Conservation (phyloP, 2,888 invertebrate species). For the Mellilla xanthometata region DNA sequence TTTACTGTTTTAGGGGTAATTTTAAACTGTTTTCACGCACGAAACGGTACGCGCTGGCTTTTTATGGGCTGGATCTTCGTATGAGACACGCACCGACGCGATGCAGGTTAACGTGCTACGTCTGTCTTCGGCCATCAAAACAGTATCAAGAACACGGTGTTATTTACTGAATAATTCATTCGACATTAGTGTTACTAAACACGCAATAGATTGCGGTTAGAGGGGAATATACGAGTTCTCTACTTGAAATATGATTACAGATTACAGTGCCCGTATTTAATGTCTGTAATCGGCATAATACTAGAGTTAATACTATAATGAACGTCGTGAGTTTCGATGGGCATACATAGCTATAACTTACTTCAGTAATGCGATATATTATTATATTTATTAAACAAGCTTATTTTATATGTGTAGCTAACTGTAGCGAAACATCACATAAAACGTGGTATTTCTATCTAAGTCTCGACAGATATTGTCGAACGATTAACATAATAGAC, state of each 20-base stretch:
- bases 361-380: slow-evolving; percentile 50
- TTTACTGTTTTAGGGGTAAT: slow-evolving; percentile 66
- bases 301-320: slow-evolving; percentile 34
- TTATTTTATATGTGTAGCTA: slow-evolving; percentile 45
- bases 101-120: slow-evolving; percentile 60
- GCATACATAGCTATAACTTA: slow-evolving; percentile 55
- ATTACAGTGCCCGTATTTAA: slow-evolving; percentile 38
- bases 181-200: slow-evolving; percentile 67
- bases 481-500: no score
- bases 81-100: slow-evolving; percentile 69
- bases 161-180: slow-evolving; percentile 72
- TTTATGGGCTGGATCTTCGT: slow-evolving; percentile 50
- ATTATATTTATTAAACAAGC: no score
- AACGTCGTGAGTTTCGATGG: slow-evolving; percentile 42
- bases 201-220: slow-evolving; percentile 59
- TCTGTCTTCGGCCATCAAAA: slow-evolving; percentile 59
- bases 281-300: slow-evolving; percentile 42
- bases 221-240: slow-evolving; percentile 50
- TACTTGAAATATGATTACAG: slow-evolving; percentile 51
- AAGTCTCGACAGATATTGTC: background rate
- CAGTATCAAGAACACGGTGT: slow-evolving; percentile 62
- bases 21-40: slow-evolving; percentile 72
- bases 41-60: slow-evolving; percentile 58
- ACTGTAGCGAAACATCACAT: slow-evolving; percentile 1
- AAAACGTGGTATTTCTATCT: background rate